Percentiles rank a stretch among this genome's conserved stretches.
Conservation (phyloP, 2,888 invertebrate genomes). For the Parnassius mnemosyne region DNA sequence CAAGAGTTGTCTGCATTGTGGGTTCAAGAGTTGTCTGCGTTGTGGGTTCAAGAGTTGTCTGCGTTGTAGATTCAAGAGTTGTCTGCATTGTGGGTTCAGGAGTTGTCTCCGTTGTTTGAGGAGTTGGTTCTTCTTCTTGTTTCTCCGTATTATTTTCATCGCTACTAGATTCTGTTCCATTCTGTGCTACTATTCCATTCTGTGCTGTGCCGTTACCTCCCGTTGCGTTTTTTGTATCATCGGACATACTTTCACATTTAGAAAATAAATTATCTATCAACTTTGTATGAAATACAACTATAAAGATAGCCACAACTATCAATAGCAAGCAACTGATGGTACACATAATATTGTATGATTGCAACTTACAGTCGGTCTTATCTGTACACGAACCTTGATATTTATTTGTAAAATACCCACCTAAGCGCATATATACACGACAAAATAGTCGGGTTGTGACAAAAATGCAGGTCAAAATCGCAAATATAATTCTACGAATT, state of each 20-base stretch:
- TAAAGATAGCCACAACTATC: constrained; percentile 19
- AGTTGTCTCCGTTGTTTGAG: neutral
- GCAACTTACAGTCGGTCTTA: constrained; percentile 1
- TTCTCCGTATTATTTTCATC: neutral
- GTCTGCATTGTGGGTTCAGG: no score
- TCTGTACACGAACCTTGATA: constrained; percentile 4
- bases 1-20: no score
- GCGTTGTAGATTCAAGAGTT: no score
- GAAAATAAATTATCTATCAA: constrained; percentile 23
- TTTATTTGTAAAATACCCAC: constrained; percentile 12
- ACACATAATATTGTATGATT: constrained; percentile 22
- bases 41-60: neutral
- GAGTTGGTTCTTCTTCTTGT: neutral
- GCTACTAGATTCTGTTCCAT: neutral
- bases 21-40: no score
- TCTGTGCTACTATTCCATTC: neutral
- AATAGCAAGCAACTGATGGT: constrained; percentile 22
- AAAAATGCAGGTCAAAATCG: constrained; percentile 10
- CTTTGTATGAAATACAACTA: constrained; percentile 26
- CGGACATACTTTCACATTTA: constrained; percentile 8
- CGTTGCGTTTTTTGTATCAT: neutral
- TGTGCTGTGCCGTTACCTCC: neutral
- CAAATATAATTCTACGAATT: constrained; percentile 11
- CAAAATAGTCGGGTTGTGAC: constrained; percentile 1
- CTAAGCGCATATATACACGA: neutral